Evolutionary conservation across 2,888 invertebrate species (phyloP).

Genomic region (Cotesia congregata): DNA sequence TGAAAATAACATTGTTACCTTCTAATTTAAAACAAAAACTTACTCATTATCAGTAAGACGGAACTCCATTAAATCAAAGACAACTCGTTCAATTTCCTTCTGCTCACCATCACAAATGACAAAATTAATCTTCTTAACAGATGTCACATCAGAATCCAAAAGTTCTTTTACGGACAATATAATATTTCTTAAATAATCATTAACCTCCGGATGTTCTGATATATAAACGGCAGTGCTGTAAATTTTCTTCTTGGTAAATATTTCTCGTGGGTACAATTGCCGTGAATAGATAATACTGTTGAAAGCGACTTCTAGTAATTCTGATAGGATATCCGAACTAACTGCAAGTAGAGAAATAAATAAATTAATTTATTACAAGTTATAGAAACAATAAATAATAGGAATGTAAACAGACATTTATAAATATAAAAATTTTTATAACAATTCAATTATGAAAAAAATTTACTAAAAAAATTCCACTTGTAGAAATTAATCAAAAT

Average conservation of each 20-base stretch:
- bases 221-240: slow-evolving; percentile 76
- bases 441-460: not conserved
- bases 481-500: too few relatives aligned
- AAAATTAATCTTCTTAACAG: slow-evolving; percentile 72
- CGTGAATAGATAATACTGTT: slow-evolving; percentile 76
- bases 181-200: slow-evolving; percentile 71
- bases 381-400: not conserved
- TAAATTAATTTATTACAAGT: slow-evolving; percentile 2
- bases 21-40: slow-evolving; percentile 36
- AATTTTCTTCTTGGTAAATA: slow-evolving; percentile 76
- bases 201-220: slow-evolving; percentile 77
- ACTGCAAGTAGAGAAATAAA: slow-evolving; percentile 61
- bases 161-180: slow-evolving; percentile 56
- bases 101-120: slow-evolving; percentile 71
- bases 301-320: slow-evolving; percentile 78
- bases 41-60: slow-evolving; percentile 57
- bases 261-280: slow-evolving; percentile 76
- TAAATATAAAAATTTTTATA: not conserved
- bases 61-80: slow-evolving; percentile 69
- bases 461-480: too few relatives aligned
- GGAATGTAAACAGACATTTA: not conserved
- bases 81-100: slow-evolving; percentile 70
- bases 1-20: not conserved
- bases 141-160: slow-evolving; percentile 70
- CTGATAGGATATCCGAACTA: slow-evolving; percentile 74